A percentile compares a stretch with the other conserved stretches of the same genome.
These are phyloP conservation scores for Ecliptopera silaceata DNA, from an alignment of 2,888 invertebrate species.

Conservation along the genomic window DNA sequence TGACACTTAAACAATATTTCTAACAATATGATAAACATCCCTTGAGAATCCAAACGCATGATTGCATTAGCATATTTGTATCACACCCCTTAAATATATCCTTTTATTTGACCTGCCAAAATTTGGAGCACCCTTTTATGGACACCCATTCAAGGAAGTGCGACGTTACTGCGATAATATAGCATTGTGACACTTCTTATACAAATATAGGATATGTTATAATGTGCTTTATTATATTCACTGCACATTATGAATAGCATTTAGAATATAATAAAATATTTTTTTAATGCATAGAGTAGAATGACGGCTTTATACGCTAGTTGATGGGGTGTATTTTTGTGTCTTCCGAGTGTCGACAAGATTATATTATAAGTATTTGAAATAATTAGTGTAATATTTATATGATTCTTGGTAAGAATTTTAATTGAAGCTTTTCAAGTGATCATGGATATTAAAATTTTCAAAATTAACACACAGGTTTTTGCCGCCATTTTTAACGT, in stretches of 20 bases:
- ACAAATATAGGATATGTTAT: constrained; percentile 16
- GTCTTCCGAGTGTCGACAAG: neutral
- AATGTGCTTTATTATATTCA: constrained; percentile 17
- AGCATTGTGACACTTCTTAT: no score
- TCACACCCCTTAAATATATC: constrained; percentile 65
- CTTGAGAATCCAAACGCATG: constrained; percentile 55
- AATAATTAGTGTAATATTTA: no score
- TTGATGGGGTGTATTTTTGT: neutral
- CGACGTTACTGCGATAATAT: constrained; percentile 36
- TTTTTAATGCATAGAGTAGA: neutral
- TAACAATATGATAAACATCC: constrained; percentile 49
- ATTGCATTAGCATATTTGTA: constrained; percentile 67
- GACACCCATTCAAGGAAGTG: constrained; percentile 51
- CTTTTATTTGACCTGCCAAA: constrained; percentile 67
- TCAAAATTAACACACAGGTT: no score
- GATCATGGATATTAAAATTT: no score
- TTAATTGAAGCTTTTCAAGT: no score
- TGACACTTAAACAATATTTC: constrained; percentile 52
- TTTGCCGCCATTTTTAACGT: no score
- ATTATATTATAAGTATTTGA: neutral
- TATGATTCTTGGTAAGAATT: no score
- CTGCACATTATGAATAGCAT: constrained; percentile 11
- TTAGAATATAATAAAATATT: neutral
- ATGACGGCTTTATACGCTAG: neutral
- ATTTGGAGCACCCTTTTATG: constrained; percentile 60